Evolutionary conservation across 1,140 invertebrate genomes (phyloP).

Genomic region (Sarcophaga peregrina): DNA sequence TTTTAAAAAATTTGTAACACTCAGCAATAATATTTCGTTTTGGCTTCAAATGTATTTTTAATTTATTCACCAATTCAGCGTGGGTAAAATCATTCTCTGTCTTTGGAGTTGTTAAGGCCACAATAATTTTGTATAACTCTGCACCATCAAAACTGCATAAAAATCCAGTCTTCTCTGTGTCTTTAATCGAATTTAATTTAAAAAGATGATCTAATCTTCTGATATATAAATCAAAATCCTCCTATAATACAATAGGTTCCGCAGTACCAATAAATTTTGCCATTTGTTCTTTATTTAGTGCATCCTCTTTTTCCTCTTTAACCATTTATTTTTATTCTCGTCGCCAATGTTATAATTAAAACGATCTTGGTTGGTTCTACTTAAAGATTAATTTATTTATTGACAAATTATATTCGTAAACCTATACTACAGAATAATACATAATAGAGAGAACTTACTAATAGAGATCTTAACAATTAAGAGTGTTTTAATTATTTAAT

Average conservation of each 20-base stretch:
- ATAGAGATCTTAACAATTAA: no score
- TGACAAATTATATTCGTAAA: no score
- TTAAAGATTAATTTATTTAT: background rate
- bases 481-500: no score
- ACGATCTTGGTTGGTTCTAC: background rate
- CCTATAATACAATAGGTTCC: background rate
- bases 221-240: background rate
- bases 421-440: no score
- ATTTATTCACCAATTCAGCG: no score
- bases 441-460: no score
- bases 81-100: no score
- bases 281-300: background rate
- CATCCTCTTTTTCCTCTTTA: background rate
- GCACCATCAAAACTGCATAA: background rate
- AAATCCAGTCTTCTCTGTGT: background rate
- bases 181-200: background rate
- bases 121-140: background rate
- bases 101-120: no score
- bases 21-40: no score
- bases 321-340: background rate
- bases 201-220: no score
- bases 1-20: conserved; percentile 22
- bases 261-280: background rate
- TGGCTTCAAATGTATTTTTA: no score
- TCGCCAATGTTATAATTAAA: background rate